A percentile compares a stretch with the other conserved stretches of the same genome.
phyloP scores from a whole-genome alignment of 1,140 invertebrate genomes.

The Gryon sp. region DNA sequence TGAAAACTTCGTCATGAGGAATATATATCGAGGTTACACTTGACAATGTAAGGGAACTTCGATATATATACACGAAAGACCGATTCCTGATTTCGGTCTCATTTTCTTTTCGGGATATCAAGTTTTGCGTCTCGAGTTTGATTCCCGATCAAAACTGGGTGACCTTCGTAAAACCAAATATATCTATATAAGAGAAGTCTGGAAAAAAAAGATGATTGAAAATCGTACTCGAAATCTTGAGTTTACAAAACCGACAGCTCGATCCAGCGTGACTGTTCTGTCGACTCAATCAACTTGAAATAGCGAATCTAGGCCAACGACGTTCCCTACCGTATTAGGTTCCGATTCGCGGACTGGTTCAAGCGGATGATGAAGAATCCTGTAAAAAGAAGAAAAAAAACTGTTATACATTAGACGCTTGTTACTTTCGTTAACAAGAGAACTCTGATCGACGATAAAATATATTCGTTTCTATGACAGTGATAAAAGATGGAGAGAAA shows the following conservation, averaged over 20 bases:
- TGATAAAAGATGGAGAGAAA: slow-evolving; percentile 32
- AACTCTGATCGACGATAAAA: background rate
- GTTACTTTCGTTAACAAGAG: slow-evolving; percentile 46
- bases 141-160: slow-evolving; percentile 60
- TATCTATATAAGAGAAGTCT: background rate
- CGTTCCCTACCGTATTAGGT: slow-evolving; percentile 44
- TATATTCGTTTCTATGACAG: slow-evolving; percentile 19
- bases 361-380: slow-evolving; percentile 32
- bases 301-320: slow-evolving; percentile 35
- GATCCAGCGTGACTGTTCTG: background rate
- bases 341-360: slow-evolving; percentile 27
- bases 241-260: slow-evolving; percentile 2
- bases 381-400: slow-evolving; percentile 22
- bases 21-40: too few species aligned
- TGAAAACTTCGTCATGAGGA: too few species aligned
- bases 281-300: slow-evolving; percentile 23
- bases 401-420: slow-evolving; percentile 34
- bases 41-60: too few species aligned
- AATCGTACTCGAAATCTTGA: slow-evolving; percentile 8
- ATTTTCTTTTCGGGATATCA: slow-evolving; percentile 60
- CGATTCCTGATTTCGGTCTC: slow-evolving; percentile 24
- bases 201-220: background rate
- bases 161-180: slow-evolving; percentile 47
- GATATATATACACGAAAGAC: too few species aligned
- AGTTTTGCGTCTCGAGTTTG: slow-evolving; percentile 64